Percentiles rank a stretch among this genome's conserved stretches.
Conservation (phyloP, 2,113 vertebrate species). For the Glaucidium brasilianum region DNA sequence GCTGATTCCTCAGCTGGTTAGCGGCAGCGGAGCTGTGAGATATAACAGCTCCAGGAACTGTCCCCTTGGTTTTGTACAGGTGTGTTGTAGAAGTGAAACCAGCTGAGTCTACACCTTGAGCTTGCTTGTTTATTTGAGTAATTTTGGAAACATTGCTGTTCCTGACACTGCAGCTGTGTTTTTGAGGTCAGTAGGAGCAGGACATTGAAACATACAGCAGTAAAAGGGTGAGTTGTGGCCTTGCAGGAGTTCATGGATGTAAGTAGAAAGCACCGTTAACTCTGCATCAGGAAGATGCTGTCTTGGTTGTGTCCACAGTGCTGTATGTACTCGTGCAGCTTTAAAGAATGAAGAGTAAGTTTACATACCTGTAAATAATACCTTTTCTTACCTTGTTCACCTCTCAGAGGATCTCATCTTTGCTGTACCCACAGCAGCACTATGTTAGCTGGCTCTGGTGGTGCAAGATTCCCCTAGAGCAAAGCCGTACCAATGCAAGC, state of each 20-base stretch:
- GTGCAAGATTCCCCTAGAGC: neutral
- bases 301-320: neutral
- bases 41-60: neutral
- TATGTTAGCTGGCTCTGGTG: neutral
- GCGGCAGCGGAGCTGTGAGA: neutral
- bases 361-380: neutral
- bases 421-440: neutral
- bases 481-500: neutral
- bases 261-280: neutral
- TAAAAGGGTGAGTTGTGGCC: constrained; percentile 20
- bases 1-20: neutral
- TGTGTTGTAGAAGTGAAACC: constrained; percentile 43
- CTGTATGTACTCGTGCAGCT: rapidly evolving
- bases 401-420: rapidly evolving
- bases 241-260: constrained; percentile 7
- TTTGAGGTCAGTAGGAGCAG: constrained; percentile 8
- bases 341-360: neutral
- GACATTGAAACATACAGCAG: neutral
- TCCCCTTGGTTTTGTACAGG: constrained; percentile 33
- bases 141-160: constrained; percentile 15
- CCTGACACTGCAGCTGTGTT: constrained; percentile 40
- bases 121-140: constrained; percentile 4
- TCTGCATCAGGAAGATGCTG: neutral
- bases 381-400: neutral
- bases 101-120: neutral